Conservation (phyloP, 1,140 invertebrate species). For the Pseudomyrmex dendroicus region DNA sequence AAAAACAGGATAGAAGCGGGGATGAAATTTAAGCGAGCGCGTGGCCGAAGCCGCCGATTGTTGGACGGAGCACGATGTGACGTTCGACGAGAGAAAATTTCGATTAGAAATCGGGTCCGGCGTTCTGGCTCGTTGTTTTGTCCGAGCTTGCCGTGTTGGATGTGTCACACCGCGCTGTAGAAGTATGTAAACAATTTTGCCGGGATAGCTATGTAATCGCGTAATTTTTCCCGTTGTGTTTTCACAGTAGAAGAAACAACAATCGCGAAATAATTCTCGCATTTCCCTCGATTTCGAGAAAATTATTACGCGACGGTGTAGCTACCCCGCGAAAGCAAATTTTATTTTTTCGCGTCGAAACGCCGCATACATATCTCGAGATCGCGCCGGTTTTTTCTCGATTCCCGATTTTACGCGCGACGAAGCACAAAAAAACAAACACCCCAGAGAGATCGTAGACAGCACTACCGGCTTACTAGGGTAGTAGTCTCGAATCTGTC, state of each 20-base stretch:
- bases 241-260: too few relatives aligned
- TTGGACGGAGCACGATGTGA: not conserved
- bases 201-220: too few relatives aligned
- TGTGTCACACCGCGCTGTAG: not conserved
- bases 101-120: not conserved
- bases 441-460: constrained; percentile 15
- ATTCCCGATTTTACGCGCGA: constrained; percentile 7
- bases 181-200: too few relatives aligned
- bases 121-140: not conserved
- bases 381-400: not conserved
- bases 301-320: too few relatives aligned
- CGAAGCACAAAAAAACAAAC: constrained; percentile 55
- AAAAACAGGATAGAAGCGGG: constrained; percentile 19
- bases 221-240: too few relatives aligned
- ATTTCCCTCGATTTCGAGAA: too few relatives aligned
- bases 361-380: not conserved
- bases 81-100: not conserved
- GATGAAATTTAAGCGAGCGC: too few relatives aligned
- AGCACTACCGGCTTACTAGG: constrained; percentile 45
- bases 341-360: too few relatives aligned
- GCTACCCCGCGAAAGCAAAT: too few relatives aligned
- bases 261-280: too few relatives aligned
- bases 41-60: constrained; percentile 4
- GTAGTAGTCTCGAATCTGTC: constrained; percentile 33
- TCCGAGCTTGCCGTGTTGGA: constrained; percentile 7